A percentile compares a stretch with the other conserved stretches of the same genome.
Conservation (phyloP, 2,113 vertebrate species). For the Microcebus griseorufus region DNA sequence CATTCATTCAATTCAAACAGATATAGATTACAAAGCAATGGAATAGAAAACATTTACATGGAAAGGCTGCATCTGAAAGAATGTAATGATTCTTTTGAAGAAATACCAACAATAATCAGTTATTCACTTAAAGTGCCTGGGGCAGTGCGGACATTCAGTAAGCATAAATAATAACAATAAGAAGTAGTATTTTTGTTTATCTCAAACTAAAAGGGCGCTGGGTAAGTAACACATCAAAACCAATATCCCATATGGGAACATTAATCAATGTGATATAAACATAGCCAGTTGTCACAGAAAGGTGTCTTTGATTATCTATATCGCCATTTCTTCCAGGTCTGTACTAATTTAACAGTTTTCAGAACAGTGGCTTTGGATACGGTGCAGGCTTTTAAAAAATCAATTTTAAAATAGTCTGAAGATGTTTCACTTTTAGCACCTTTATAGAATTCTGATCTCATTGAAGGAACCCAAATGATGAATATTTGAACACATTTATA, state of each 20-base stretch:
- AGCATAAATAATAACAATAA: constrained; percentile 33
- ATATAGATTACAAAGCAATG: neutral
- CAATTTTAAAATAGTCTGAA: constrained; percentile 37
- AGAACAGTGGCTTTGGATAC: constrained; percentile 4
- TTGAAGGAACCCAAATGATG: constrained; percentile 61
- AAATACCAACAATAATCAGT: constrained; percentile 37
- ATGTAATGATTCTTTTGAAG: constrained; percentile 26
- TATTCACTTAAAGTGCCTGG: neutral
- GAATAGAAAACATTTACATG: neutral
- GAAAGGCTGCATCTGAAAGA: neutral
- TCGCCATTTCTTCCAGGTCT: neutral
- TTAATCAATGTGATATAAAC: neutral
- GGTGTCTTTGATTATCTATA: neutral
- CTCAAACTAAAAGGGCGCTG: constrained; percentile 25
- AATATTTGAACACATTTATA: constrained; percentile 34
- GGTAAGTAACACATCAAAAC: neutral
- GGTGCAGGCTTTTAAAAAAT: constrained; percentile 29
- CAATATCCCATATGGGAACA: neutral
- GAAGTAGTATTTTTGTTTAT: constrained; percentile 25
- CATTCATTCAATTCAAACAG: neutral
- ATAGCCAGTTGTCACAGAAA: neutral
- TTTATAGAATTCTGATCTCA: constrained; percentile 71
- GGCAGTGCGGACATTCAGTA: constrained; percentile 1
- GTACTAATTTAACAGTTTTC: neutral
- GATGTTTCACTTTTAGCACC: constrained; percentile 1